Percentiles rank a stretch among this genome's conserved stretches.
These are phyloP conservation scores for Hafferia zeledoni DNA, from an alignment of 2,797 vertebrate species.

Conservation along the genomic window DNA sequence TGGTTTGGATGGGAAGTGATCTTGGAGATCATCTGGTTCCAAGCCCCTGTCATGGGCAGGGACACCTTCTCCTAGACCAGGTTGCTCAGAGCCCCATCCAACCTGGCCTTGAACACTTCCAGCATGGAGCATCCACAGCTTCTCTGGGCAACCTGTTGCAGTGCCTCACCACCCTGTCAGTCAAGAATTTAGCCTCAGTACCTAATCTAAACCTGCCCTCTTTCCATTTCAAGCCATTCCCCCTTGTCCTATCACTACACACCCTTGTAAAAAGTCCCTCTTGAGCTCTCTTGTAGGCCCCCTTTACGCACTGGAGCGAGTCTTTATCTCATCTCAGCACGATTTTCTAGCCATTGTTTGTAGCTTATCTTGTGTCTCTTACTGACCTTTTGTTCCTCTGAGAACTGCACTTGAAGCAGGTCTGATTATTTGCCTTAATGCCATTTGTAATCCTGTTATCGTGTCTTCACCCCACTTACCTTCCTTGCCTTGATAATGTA, in stretches of 20 bases:
- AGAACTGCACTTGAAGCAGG: slow-evolving; percentile 13
- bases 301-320: not conserved
- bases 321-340: not conserved
- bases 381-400: not conserved
- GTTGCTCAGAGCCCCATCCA: not conserved
- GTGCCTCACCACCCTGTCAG: not conserved
- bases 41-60: not conserved
- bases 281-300: not conserved
- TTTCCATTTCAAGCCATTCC: not conserved
- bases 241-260: not conserved
- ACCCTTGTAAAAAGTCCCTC: not conserved
- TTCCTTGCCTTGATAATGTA: not conserved
- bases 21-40: not conserved
- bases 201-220: not conserved
- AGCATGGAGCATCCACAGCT: not conserved
- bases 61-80: not conserved
- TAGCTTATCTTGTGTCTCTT: slow-evolving; percentile 1
- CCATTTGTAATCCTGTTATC: not conserved
- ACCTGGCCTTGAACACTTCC: not conserved
- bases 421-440: not conserved
- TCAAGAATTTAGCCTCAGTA: not conserved
- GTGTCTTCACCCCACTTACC: not conserved
- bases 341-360: slow-evolving; percentile 14
- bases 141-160: not conserved
- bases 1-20: not conserved